phyloP scores from a whole-genome alignment of 2,113 vertebrate species.

The Albula glossodonta region DNA sequence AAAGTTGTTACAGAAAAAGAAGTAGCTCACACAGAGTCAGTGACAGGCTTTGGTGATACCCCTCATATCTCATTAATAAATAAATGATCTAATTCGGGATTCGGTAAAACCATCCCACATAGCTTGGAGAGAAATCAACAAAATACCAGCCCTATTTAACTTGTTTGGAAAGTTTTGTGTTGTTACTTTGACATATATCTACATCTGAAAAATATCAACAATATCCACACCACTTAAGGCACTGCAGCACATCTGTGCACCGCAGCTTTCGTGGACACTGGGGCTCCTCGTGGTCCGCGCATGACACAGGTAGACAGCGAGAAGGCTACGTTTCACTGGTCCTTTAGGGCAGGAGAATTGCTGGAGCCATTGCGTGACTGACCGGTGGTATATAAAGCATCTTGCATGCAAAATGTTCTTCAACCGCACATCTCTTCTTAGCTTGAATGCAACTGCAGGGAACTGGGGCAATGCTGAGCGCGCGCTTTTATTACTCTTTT shows the following conservation, averaged over 20 bases:
- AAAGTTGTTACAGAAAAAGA: not conserved
- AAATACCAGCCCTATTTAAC: not conserved
- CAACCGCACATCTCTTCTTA: not conserved
- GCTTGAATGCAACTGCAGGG: not conserved
- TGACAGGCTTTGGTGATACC: not conserved
- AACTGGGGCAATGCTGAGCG: not conserved
- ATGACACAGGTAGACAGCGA: conserved; percentile 11
- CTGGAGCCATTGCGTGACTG: conserved; percentile 29
- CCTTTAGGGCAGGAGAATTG: conserved; percentile 40
- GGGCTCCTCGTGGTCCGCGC: not conserved
- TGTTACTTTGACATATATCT: not conserved
- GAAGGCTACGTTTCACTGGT: conserved; percentile 26
- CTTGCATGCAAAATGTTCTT: conserved; percentile 17
- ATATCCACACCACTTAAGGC: not conserved
- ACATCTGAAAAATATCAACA: not conserved
- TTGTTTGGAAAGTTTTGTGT: not conserved
- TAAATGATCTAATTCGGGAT: too few relatives aligned
- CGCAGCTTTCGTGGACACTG: not conserved
- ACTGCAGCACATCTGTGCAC: not conserved
- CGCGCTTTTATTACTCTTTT: not conserved
- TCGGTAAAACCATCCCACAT: too few relatives aligned
- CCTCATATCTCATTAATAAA: not conserved
- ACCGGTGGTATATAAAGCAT: conserved; percentile 41
- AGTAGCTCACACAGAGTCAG: not conserved
- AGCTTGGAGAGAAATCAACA: not conserved